Evolutionary conservation across 2,113 vertebrate genomes (phyloP), one percentile per base, ranked within the genome.

Genomic region (Orientallactaga bullata): DNA sequence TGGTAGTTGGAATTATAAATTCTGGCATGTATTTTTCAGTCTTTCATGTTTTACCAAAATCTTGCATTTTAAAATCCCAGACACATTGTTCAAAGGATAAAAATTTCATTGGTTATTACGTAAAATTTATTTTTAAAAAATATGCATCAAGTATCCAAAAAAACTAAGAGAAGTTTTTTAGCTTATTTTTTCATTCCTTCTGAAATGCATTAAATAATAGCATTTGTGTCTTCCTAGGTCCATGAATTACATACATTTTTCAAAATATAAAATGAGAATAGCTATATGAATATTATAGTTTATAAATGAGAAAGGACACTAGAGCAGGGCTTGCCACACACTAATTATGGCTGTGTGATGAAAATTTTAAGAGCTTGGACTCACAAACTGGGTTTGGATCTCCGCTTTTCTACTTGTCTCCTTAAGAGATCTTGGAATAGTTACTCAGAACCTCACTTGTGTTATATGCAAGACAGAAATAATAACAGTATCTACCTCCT

Each of bases 151-250:
- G 26, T 83, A 86, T 39, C 37, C 37, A 94, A 74, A 89, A 39
- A 85, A 96, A 90, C 8, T 37, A 85, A 83, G 61, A 65, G 12
- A 72, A 78, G 10, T 72, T 18, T 32, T 71, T 73, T 78, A 63
- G 63, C 32, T 68, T 88, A 78, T 88, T 78, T 85, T 85, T 37
- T 89, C 78, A 90, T 35, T 92, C 35, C 69, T 88, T 85, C 32
- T 92, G 68, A 90, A 96, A 89, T 88, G 7, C 18, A 84, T 90
- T 84, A 84, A 79, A 65, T 69, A 85, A 87, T 42, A 71, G 32
- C 69, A 82, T 88, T 24, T 26, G 76, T 35, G 87, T 93, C 35
- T 66, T 93, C 32, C 35, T 89, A 73, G 6, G 11, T n/a, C 92
- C 81, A 12, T 89, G 72, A 77, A 30, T 85, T 71, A 86, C 12